Evolutionary conservation across 2,888 invertebrate species (phyloP).

Genomic region (Liopterus haemorrhoidalis): DNA sequence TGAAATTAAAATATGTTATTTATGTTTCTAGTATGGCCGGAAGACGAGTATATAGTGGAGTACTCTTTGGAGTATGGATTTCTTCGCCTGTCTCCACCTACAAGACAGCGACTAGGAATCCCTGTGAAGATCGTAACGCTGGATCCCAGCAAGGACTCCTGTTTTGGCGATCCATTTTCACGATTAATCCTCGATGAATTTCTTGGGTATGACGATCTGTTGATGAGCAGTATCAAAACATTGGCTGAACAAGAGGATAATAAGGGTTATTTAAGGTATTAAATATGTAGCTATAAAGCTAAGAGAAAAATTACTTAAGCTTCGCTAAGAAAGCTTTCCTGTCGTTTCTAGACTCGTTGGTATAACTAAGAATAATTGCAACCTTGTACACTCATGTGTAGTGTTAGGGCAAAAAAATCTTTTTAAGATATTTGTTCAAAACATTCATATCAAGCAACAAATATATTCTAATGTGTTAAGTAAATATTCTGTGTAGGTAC

Average conservation of each 20-base stretch:
- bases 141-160: slow-evolving; percentile 82
- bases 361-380: too few species aligned
- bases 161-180: slow-evolving; percentile 91
- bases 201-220: slow-evolving; percentile 92
- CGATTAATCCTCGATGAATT: slow-evolving; percentile 86
- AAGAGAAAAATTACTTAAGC: too few species aligned
- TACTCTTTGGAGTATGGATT: slow-evolving; percentile 97
- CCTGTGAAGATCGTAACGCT: slow-evolving; percentile 82
- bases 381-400: too few species aligned
- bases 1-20: slow-evolving; percentile 9
- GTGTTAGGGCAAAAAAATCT: too few species aligned
- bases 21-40: slow-evolving; percentile 55
- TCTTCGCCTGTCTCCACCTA: slow-evolving; percentile 78
- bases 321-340: too few species aligned
- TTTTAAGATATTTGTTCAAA: too few species aligned
- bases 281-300: too few species aligned
- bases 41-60: slow-evolving; percentile 94
- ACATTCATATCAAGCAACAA: too few species aligned
- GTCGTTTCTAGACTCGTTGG: too few species aligned
- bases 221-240: slow-evolving; percentile 94
- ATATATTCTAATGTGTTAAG: too few species aligned
- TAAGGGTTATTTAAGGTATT: slow-evolving; percentile 84
- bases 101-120: slow-evolving; percentile 81
- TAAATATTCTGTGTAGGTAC: too few species aligned
- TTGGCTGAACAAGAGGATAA: slow-evolving; percentile 94